phyloP scores from a whole-genome alignment of 2,888 invertebrate species.

The Clanis bilineata region DNA sequence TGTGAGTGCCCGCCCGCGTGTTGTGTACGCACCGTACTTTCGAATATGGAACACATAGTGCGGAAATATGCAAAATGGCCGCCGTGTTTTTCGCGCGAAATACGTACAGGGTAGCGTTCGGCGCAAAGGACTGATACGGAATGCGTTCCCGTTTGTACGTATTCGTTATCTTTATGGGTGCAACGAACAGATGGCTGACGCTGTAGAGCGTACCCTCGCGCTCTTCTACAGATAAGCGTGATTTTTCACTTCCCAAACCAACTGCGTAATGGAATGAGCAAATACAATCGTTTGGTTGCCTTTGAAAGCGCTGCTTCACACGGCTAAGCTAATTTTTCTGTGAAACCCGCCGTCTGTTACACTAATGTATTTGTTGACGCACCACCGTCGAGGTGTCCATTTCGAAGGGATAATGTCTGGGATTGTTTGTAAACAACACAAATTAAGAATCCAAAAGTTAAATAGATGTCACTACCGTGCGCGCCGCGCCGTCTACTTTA shows the following conservation, averaged over 20 bases:
- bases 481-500: slow-evolving; percentile 37
- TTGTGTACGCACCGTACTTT: slow-evolving; percentile 73
- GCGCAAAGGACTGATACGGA: slow-evolving; percentile 64
- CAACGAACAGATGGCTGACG: slow-evolving; percentile 78
- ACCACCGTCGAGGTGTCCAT: slow-evolving; percentile 12
- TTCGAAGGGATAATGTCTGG: slow-evolving; percentile 24
- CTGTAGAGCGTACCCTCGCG: slow-evolving; percentile 68
- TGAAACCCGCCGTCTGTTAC: slow-evolving; percentile 44
- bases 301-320: slow-evolving; percentile 58
- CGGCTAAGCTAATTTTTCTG: slow-evolving; percentile 61
- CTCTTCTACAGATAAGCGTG: slow-evolving; percentile 76
- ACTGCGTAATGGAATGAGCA: slow-evolving; percentile 70
- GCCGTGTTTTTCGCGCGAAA: slow-evolving; percentile 72
- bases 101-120: slow-evolving; percentile 60
- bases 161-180: slow-evolving; percentile 80
- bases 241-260: slow-evolving; percentile 79
- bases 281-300: slow-evolving; percentile 64
- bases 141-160: slow-evolving; percentile 68
- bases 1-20: slow-evolving; percentile 46
- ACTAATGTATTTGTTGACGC: slow-evolving; percentile 34
- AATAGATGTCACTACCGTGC: slow-evolving; percentile 52
- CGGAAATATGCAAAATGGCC: slow-evolving; percentile 76
- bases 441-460: slow-evolving; percentile 41
- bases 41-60: slow-evolving; percentile 80
- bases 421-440: slow-evolving; percentile 71